A percentile compares a stretch with the other conserved stretches of the same genome.
Conservation (phyloP, 2,113 vertebrate species). For the Gasterosteus aculeatus region DNA sequence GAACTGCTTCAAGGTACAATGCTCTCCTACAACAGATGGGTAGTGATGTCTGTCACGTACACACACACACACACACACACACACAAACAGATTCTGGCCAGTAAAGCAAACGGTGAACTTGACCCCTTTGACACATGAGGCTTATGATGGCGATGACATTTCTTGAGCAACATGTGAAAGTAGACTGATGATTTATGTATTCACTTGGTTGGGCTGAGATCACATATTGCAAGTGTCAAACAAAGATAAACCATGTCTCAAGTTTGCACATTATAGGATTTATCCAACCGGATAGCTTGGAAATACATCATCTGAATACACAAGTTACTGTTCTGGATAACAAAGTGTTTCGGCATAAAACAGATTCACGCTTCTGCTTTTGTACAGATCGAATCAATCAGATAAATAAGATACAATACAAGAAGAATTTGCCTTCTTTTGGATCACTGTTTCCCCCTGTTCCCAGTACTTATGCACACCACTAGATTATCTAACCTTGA, state of each 20-base stretch:
- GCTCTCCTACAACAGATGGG: neutral
- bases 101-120: constrained; percentile 50
- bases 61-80: neutral
- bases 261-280: constrained; percentile 20
- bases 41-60: neutral
- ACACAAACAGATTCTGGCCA: constrained; percentile 16
- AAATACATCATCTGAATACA: neutral
- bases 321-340: neutral
- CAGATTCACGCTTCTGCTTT: neutral
- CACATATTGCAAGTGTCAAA: constrained; percentile 53
- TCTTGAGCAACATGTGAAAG: constrained; percentile 58
- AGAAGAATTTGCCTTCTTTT: neutral
- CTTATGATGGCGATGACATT: constrained; percentile 36
- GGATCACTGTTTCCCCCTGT: neutral
- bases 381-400: neutral
- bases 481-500: neutral
- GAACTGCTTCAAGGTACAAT: constrained; percentile 97
- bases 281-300: neutral
- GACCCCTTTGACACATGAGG: constrained; percentile 34
- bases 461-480: neutral
- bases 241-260: constrained; percentile 61
- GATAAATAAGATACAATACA: neutral
- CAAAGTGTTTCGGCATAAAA: neutral
- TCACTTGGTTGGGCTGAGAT: constrained; percentile 45
- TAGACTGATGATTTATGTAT: constrained; percentile 66